Conservation (phyloP, 2,888 invertebrate genomes). For the Xestia xanthographa region DNA sequence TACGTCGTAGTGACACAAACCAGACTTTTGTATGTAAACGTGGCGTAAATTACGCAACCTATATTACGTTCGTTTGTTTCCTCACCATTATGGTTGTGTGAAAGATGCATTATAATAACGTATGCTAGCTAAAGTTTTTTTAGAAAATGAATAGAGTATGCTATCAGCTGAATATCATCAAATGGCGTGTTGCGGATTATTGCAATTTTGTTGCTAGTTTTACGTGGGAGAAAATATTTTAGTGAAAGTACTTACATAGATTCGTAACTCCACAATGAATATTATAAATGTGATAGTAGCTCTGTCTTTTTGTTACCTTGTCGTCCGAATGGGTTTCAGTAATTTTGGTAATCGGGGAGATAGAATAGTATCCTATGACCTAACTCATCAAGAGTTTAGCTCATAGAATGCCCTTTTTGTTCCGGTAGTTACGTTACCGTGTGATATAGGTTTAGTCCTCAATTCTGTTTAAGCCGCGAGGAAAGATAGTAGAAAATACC, state of each 20-base stretch:
- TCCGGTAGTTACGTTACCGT: not conserved
- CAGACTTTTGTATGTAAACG: too few relatives aligned
- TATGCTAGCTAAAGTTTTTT: constrained; percentile 29
- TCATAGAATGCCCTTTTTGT: not conserved
- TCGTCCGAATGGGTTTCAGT: not conserved
- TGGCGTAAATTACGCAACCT: too few relatives aligned
- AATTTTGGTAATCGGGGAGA: not conserved
- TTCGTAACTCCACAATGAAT: not conserved
- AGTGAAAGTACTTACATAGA: not conserved
- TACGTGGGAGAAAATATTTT: constrained; percentile 11
- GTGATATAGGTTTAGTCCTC: not conserved
- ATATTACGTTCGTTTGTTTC: too few relatives aligned
- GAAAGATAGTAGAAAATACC: not conserved
- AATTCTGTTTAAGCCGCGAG: not conserved
- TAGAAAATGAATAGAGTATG: constrained; percentile 38
- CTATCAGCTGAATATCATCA: constrained; percentile 43
- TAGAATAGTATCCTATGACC: not conserved
- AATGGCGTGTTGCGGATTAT: constrained; percentile 38
- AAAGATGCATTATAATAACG: constrained; percentile 25
- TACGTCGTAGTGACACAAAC: too few relatives aligned
- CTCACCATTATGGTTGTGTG: not conserved
- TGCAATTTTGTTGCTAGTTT: constrained; percentile 32
- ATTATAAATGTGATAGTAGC: not conserved
- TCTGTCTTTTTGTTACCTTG: not conserved
- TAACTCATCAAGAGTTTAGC: too few relatives aligned